A percentile compares a stretch with the other conserved stretches of the same genome.
These are phyloP conservation scores for Peromyscus melanophrys DNA, from an alignment of 2,797 vertebrate genomes.

Conservation along the genomic window DNA sequence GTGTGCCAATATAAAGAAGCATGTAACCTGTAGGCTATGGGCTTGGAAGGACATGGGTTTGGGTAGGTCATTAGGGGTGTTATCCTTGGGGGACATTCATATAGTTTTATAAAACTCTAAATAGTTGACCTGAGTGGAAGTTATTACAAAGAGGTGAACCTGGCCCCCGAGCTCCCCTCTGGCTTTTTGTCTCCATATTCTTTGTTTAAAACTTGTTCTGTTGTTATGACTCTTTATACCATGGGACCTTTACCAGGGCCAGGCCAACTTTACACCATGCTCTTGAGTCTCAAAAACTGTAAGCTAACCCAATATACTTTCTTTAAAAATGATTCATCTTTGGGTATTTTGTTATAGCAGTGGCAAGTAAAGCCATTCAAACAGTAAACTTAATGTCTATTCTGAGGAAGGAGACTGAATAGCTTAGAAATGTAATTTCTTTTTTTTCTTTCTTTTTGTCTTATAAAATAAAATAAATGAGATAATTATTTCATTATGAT, in stretches of 20 bases:
- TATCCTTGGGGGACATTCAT: neutral
- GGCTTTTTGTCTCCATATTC: neutral
- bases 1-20: neutral
- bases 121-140: neutral
- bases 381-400: neutral
- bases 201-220: neutral
- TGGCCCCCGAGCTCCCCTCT: neutral
- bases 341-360: neutral
- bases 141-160: neutral
- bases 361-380: neutral
- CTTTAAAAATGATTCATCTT: neutral
- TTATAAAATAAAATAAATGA: slow-evolving; percentile 69
- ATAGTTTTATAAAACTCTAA: neutral
- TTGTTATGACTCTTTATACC: neutral
- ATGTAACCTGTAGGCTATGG: neutral
- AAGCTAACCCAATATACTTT: neutral
- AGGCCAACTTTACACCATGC: too few species aligned
- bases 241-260: neutral
- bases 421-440: slow-evolving; percentile 15
- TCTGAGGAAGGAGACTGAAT: neutral
- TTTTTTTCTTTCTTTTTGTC: slow-evolving; percentile 38
- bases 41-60: neutral
- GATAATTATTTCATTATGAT: slow-evolving; percentile 78
- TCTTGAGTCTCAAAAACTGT: neutral
- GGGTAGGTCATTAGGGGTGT: neutral